Evolutionary conservation across 2,113 vertebrate genomes (phyloP).

Genomic region (Pogonocichla stellata): DNA sequence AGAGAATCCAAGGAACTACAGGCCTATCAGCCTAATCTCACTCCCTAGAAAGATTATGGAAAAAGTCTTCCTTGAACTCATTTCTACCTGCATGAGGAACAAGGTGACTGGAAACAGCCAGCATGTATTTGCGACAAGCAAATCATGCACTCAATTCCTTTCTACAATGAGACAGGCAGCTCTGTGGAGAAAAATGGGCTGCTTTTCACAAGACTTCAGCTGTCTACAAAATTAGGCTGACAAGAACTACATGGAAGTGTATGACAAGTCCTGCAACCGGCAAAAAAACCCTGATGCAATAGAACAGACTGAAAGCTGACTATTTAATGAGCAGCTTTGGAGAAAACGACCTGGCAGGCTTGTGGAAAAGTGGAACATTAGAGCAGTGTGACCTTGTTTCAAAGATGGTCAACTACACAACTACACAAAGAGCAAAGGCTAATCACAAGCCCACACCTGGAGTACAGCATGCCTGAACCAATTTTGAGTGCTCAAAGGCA

Average conservation of each 20-base stretch:
- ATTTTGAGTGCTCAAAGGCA: neutral
- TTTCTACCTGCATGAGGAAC: neutral
- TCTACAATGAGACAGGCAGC: neutral
- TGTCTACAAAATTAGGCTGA: neutral
- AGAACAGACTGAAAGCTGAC: neutral
- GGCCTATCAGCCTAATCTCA: neutral
- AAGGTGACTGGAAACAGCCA: neutral
- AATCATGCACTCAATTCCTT: neutral
- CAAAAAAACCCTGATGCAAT: neutral
- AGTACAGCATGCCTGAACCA: neutral
- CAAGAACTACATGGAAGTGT: neutral
- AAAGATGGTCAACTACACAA: neutral
- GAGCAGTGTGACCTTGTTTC: neutral
- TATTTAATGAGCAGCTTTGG: neutral
- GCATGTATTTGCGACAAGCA: neutral
- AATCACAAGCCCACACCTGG: neutral
- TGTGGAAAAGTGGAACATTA: neutral
- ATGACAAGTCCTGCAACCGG: neutral
- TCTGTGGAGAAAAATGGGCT: neutral
- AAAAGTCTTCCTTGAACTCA: neutral
- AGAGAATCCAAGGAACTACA: neutral
- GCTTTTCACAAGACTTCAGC: neutral
- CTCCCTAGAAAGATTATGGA: neutral
- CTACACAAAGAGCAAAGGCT: neutral
- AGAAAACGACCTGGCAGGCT: neutral